Percentiles rank a stretch among this genome's conserved stretches.
Conservation (phyloP, 2,888 invertebrate species). For the Drosophila stalkeri region DNA sequence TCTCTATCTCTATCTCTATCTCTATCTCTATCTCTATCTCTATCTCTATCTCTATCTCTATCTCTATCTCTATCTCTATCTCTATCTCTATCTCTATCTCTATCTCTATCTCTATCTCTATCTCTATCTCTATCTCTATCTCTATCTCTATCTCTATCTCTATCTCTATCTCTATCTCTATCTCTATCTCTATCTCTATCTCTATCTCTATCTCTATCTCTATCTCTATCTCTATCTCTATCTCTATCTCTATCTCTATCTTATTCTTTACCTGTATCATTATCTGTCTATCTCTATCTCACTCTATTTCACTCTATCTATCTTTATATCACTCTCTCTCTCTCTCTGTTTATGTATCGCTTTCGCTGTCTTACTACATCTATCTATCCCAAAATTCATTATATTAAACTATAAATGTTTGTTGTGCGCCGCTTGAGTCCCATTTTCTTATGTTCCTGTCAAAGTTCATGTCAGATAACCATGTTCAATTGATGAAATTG, state of each 20-base stretch:
- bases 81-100: not conserved
- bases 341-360: not conserved
- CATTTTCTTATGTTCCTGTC: constrained; percentile 21
- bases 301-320: not conserved
- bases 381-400: constrained; percentile 13
- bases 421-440: constrained; percentile 17
- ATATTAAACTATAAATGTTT: constrained; percentile 28
- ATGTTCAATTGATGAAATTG: not conserved
- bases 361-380: not conserved
- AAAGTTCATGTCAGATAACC: constrained; percentile 6
- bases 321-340: not conserved
- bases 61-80: constrained; percentile 4
- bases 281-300: not conserved
- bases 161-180: not conserved
- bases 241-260: not conserved
- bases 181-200: not conserved
- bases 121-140: not conserved
- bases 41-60: not conserved
- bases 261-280: not conserved
- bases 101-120: not conserved
- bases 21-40: not conserved
- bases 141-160: not conserved
- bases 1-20: not conserved
- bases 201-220: not conserved
- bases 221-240: not conserved